phyloP scores from a whole-genome alignment of 2,113 vertebrate species.

The Syrrhaptes paradoxus region DNA sequence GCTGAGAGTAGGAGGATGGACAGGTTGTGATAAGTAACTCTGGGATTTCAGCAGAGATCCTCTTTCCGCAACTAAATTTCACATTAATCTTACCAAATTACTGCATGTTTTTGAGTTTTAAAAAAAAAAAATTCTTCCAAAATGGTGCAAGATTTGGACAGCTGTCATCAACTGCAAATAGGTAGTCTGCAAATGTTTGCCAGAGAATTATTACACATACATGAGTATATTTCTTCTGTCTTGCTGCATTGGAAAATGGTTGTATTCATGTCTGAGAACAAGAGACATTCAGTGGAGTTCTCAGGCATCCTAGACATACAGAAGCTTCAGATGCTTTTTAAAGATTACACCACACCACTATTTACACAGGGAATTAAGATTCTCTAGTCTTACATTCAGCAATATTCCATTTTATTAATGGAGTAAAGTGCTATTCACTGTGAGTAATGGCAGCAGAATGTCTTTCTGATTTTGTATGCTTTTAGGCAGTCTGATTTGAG shows the following conservation, averaged over 20 bases:
- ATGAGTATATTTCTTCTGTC: neutral
- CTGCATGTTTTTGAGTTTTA: neutral
- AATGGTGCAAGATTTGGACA: neutral
- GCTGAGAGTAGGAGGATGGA: neutral
- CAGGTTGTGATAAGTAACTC: neutral
- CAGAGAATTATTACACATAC: neutral
- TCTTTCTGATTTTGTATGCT: neutral
- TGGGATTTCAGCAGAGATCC: neutral
- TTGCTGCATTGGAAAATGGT: neutral
- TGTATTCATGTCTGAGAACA: neutral
- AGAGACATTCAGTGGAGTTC: neutral
- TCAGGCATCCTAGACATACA: neutral
- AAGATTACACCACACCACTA: neutral
- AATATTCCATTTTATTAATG: neutral
- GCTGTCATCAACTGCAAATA: neutral
- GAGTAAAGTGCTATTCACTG: neutral
- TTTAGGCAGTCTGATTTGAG: neutral
- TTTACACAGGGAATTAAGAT: neutral
- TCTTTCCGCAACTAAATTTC: constrained; percentile 1
- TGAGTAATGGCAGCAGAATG: neutral
- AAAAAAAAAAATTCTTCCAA: neutral
- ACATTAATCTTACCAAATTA: neutral
- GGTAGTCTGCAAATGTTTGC: neutral
- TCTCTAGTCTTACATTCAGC: neutral
- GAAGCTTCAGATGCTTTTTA: neutral